These are phyloP conservation scores for Ooceraea biroi DNA, from an alignment of 1,140 invertebrate species.

Conservation along the genomic window DNA sequence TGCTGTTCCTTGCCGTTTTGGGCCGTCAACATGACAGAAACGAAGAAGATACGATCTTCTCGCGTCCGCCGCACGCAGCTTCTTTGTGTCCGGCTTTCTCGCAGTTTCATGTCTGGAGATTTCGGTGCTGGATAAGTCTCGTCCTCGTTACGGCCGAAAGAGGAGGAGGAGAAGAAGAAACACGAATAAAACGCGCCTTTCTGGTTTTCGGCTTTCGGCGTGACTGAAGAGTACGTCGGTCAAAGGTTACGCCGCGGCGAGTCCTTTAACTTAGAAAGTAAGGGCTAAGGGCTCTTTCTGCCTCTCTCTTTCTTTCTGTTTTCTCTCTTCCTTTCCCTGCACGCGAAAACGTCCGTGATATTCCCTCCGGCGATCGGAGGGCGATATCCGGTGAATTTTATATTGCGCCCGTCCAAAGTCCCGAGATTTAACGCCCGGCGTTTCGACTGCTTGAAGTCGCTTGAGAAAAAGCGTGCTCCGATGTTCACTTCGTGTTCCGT, in stretches of 20 bases:
- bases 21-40: conserved; percentile 49
- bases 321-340: background rate
- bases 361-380: conserved; percentile 9
- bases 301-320: background rate
- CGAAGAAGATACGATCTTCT: conserved; percentile 53
- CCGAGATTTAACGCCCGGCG: conserved; percentile 15
- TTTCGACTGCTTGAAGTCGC: background rate
- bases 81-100: conserved; percentile 52
- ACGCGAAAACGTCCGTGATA: conserved; percentile 33
- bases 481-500: background rate
- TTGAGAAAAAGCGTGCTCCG: background rate
- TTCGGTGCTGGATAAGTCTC: conserved; percentile 45
- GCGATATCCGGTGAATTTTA: conserved; percentile 40
- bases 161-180: background rate
- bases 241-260: conserved; percentile 39
- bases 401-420: conserved; percentile 5
- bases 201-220: conserved; percentile 39
- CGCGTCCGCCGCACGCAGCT: conserved; percentile 32
- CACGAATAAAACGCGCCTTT: conserved; percentile 45
- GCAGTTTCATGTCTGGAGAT: conserved; percentile 49
- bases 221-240: conserved; percentile 51
- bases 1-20: conserved; percentile 34
- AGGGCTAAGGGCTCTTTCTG: background rate
- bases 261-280: conserved; percentile 16
- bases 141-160: conserved; percentile 29